Evolutionary conservation across 92 coral and sea anemone genomes (phyloP).

Genomic region (Palythoa grandis): DNA sequence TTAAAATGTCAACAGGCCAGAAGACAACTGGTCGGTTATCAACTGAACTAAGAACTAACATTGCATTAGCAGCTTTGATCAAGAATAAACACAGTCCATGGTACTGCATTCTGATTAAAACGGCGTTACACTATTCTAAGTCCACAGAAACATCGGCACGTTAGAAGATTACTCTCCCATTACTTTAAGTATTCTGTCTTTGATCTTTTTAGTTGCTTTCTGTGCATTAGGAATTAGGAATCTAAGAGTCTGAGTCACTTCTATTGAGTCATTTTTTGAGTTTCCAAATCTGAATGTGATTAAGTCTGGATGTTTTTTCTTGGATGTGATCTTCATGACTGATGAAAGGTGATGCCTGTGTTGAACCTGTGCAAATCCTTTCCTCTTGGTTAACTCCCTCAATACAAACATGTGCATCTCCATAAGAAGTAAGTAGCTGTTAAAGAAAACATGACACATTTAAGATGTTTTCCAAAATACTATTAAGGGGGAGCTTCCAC

Average conservation of each 20-base stretch:
- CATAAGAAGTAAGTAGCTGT: slow-evolving; percentile 77
- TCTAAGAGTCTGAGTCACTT: slow-evolving; percentile 69
- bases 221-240: slow-evolving; percentile 86
- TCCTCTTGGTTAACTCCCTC: slow-evolving; percentile 82
- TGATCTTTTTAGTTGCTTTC: slow-evolving; percentile 87
- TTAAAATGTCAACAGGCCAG: neutral
- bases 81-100: neutral
- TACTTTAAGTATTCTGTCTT: slow-evolving; percentile 74
- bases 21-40: neutral
- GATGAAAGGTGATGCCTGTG: slow-evolving; percentile 80
- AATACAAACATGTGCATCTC: slow-evolving; percentile 88
- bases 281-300: slow-evolving; percentile 88
- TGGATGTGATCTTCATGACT: slow-evolving; percentile 88
- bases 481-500: too few relatives aligned
- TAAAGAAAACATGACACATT: neutral
- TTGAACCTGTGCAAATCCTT: slow-evolving; percentile 94
- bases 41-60: neutral
- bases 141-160: neutral
- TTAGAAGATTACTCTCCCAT: slow-evolving; percentile 49
- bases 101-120: neutral
- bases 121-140: neutral
- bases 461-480: neutral
- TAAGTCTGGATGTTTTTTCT: slow-evolving; percentile 90
- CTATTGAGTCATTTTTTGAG: slow-evolving; percentile 52
- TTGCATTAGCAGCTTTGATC: neutral